phyloP scores from a whole-genome alignment of 2,888 invertebrate genomes.

The Oxycera nigricornis region DNA sequence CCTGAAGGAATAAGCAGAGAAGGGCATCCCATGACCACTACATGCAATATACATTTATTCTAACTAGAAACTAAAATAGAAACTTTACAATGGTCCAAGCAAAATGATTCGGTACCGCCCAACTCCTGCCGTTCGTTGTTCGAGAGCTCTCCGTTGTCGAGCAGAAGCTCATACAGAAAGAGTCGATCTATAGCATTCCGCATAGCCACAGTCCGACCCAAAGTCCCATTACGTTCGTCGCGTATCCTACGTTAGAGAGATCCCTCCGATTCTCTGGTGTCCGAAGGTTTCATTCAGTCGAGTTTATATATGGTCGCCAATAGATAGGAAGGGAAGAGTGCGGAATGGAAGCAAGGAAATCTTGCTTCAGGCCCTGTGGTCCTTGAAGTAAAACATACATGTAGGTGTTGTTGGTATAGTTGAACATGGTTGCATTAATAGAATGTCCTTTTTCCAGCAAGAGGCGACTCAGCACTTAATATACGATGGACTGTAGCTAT shows the following conservation, averaged over 20 bases:
- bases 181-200: not conserved
- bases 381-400: conserved; percentile 8
- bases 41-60: conserved; percentile 29
- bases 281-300: conserved; percentile 45
- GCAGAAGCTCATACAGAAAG: not conserved
- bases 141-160: conserved; percentile 5
- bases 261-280: conserved; percentile 44
- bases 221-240: not conserved
- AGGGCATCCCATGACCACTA: conserved; percentile 43
- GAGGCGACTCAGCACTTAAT: conserved; percentile 15
- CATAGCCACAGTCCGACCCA: not conserved
- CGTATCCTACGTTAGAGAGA: conserved; percentile 29
- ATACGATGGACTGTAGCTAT: not conserved
- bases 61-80: conserved; percentile 26
- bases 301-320: conserved; percentile 30
- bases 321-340: not conserved
- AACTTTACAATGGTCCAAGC: conserved; percentile 44
- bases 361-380: conserved; percentile 37
- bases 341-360: no score
- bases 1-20: conserved; percentile 9
- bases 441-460: conserved; percentile 34
- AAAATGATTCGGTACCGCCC: conserved; percentile 43
- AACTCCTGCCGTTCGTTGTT: conserved; percentile 44
- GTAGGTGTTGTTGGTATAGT: not conserved
- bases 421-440: conserved; percentile 22